Evolutionary conservation across 2,797 vertebrate species (phyloP), one percentile per base, ranked within the genome.

Genomic region (Salarias fasciatus): DNA sequence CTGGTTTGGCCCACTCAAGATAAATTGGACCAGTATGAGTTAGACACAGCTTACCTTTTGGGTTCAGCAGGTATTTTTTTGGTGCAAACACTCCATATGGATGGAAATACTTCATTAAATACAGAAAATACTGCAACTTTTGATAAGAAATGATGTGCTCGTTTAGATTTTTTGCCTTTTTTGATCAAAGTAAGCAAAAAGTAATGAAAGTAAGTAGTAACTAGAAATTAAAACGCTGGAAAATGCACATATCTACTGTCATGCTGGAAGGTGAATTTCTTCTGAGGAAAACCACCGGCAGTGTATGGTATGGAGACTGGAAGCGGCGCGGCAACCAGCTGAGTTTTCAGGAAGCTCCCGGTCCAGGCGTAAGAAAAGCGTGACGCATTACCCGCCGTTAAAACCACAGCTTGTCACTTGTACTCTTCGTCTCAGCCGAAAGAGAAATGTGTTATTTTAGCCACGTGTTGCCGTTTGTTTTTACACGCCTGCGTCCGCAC

Each of bases 321-420:
- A 40, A 41, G 33, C 18, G 43, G n/a, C 9, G 14, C 30, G 24
- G 1, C 12, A 42, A 53, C 31, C 53, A 60, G 54, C 5, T 0
- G 38, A 44, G 8, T 44, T 8, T 29, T 67, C 11, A 51, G 11
- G 12, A 62, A 45, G 30, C 3, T n/a, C 13, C 38, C 50, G 15
- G 40, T 58, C 11, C 9, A 45, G 40, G 13, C 1, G 12, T 13
- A n/a, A 52, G 64, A 28, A 40, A 13, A 13, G 13, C 4, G 18
- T 56, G 29, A 28, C 37, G 51, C 11, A 8, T 60, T 5, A 65
- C 42, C 24, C 14, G 36, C 8, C 40, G 43, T 31, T 14, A 53
- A 70, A 44, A 35, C 40, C 44, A 28, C 55, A 45, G 8, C 44
- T 11, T 68, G 38, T 45, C 49, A 40, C 14, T 36, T 36, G 36